phyloP scores from a whole-genome alignment of 1,140 invertebrate genomes.

The Pteromalus puparum region DNA sequence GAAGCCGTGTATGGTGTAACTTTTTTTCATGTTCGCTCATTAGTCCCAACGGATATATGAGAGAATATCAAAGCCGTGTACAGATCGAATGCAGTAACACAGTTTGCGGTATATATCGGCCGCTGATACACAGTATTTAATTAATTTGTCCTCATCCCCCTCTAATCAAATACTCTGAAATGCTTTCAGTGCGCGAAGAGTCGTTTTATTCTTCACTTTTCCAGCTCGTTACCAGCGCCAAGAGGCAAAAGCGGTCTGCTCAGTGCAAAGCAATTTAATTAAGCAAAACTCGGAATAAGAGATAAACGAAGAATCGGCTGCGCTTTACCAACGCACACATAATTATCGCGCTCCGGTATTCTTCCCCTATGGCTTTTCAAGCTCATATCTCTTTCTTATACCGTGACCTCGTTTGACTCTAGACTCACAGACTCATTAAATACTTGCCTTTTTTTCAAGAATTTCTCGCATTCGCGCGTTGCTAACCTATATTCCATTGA shows the following conservation, averaged over 20 bases:
- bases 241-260: constrained; percentile 52
- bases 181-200: constrained; percentile 53
- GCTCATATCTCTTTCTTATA: constrained; percentile 22
- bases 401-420: constrained; percentile 31
- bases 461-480: constrained; percentile 43
- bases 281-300: not conserved
- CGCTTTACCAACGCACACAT: not conserved
- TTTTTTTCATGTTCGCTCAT: too few relatives aligned
- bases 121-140: not conserved
- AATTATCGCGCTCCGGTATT: not conserved
- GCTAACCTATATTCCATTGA: constrained; percentile 56
- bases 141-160: not conserved
- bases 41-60: not conserved
- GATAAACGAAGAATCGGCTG: not conserved
- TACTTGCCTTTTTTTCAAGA: not conserved
- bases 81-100: not conserved
- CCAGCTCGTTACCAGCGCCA: constrained; percentile 41
- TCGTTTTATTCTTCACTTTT: constrained; percentile 30
- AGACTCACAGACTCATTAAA: not conserved
- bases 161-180: constrained; percentile 21
- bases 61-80: not conserved
- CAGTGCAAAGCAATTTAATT: constrained; percentile 20
- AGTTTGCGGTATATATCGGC: not conserved
- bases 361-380: not conserved
- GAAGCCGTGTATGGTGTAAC: too few relatives aligned